Evolutionary conservation across 1,140 invertebrate species (phyloP), one percentile per base, ranked within the genome.

Genomic region (Frieseomelitta varia): DNA sequence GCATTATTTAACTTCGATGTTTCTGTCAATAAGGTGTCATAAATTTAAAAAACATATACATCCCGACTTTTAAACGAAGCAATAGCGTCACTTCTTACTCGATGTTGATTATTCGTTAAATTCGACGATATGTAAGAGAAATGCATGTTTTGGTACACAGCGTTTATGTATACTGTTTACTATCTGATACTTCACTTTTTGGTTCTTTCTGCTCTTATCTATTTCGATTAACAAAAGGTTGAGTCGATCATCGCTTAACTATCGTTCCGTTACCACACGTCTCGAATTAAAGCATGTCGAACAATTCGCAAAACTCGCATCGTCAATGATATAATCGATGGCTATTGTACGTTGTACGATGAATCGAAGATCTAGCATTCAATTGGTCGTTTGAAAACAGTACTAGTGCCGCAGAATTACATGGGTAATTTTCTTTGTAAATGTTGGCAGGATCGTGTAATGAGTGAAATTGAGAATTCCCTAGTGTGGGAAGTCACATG

Each of bases 31-130:
- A 19, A 53, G 8, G 21, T n/a, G n/a, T 4, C 24, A 4, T 30
- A 83, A 69, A 69, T 19, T 39, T 78, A 83, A 68, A 2, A 68
- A 82, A 73, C 53, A 73, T 34, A 73, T 81, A 73, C 39, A 77
- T 77, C 73, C 61, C 71, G 39, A 47, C 14, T 82, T 58, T 12
- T 11, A 34, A 6, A 17, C 4, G 12, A 53, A 51, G 24, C 30
- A 69, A 68, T 30, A 82, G 1, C n/a, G 10, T 47, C 17, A 27
- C 2, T 24, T 34, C 34, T 56, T 15, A 47, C 14, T 55, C 1
- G n/a, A 73, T 6, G 1, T 53, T 30, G 19, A 30, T 27, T 4
- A 19, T 34, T 53, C 12, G 4, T n/a, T 15, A 55, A 11, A 68
- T 68, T 79, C 6, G 8, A n/a, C 8, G 34, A 3, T 12, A 68